These are phyloP conservation scores for Chloroceryle inda DNA, from an alignment of 2,797 vertebrate species.

Conservation along the genomic window DNA sequence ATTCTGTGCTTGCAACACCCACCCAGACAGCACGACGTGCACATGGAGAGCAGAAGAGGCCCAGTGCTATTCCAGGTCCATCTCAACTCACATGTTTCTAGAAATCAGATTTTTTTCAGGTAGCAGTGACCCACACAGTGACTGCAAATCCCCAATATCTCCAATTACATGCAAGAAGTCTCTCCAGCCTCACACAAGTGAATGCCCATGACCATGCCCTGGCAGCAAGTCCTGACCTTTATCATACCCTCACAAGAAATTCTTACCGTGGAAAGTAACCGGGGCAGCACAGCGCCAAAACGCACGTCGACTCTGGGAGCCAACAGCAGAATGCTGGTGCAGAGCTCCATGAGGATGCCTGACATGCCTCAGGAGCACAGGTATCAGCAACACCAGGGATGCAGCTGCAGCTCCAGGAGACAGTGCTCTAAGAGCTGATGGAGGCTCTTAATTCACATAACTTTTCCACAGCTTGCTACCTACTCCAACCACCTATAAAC, in stretches of 20 bases:
- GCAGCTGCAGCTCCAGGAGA: background rate
- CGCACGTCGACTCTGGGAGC: background rate
- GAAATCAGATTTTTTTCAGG: background rate
- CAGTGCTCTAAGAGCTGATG: background rate
- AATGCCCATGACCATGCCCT: background rate
- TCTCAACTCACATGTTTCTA: background rate
- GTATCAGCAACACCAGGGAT: background rate
- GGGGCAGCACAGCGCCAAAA: background rate
- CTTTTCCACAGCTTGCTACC: background rate
- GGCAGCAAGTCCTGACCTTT: background rate
- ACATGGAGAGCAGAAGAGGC: fast-evolving
- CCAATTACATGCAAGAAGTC: background rate
- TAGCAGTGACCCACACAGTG: background rate
- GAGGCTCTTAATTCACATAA: background rate
- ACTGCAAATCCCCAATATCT: background rate
- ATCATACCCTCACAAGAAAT: background rate
- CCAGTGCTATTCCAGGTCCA: background rate
- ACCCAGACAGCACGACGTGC: background rate
- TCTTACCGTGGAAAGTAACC: background rate
- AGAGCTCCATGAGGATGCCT: background rate
- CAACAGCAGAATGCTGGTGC: background rate
- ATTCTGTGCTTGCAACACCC: background rate
- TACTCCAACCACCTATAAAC: background rate
- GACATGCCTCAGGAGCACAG: background rate
- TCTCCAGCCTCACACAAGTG: background rate